These are phyloP conservation scores for Epinotia brunnichana DNA, from an alignment of 2,888 invertebrate species.

Conservation along the genomic window DNA sequence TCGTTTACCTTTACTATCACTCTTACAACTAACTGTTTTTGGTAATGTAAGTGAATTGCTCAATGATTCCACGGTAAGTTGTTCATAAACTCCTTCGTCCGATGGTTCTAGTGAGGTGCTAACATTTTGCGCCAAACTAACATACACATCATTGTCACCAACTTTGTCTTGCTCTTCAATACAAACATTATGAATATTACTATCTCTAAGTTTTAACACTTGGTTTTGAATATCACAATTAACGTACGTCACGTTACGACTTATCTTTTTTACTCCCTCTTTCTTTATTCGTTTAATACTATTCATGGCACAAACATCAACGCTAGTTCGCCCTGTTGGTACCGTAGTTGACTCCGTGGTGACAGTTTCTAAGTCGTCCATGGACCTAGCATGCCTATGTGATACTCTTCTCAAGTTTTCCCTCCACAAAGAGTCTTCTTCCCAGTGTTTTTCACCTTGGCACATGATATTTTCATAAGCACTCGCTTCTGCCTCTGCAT, in stretches of 20 bases:
- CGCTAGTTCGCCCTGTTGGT: constrained; percentile 57
- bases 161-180: constrained; percentile 63
- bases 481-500: constrained; percentile 74
- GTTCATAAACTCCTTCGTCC: constrained; percentile 85
- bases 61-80: constrained; percentile 73
- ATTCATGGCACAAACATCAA: constrained; percentile 69
- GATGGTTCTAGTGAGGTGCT: constrained; percentile 58
- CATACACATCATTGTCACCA: constrained; percentile 82
- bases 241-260: constrained; percentile 90
- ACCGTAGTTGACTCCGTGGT: constrained; percentile 56
- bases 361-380: constrained; percentile 89
- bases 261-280: constrained; percentile 75
- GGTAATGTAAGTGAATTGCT: constrained; percentile 52
- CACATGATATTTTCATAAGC: constrained; percentile 77
- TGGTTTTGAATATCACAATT: constrained; percentile 87
- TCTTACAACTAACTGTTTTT: constrained; percentile 46
- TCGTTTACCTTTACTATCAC: constrained; percentile 61
- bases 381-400: constrained; percentile 90
- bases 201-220: constrained; percentile 69
- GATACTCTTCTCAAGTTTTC: constrained; percentile 91
- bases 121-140: constrained; percentile 72
- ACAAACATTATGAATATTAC: constrained; percentile 54
- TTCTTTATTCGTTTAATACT: constrained; percentile 77
- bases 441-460: constrained; percentile 90
- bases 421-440: constrained; percentile 92